Conservation (phyloP, 2,888 invertebrate genomes). For the Dynastes maya region DNA sequence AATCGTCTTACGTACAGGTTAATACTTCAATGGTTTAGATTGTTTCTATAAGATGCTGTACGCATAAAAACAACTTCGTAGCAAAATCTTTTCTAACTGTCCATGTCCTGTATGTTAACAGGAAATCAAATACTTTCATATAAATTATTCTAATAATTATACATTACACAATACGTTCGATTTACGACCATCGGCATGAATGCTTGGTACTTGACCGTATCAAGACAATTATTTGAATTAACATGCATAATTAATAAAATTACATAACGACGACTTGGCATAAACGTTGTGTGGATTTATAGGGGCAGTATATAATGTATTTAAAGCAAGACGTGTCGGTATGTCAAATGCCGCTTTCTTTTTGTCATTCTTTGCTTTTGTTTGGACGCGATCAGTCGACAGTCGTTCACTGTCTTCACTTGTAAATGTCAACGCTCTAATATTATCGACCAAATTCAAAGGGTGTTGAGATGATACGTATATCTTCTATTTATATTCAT, state of each 20-base stretch:
- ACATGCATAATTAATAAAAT: constrained; percentile 47
- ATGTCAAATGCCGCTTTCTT: constrained; percentile 42
- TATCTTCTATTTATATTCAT: constrained; percentile 21
- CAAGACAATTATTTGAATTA: constrained; percentile 43
- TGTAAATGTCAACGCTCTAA: constrained; percentile 52
- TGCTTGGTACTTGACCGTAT: constrained; percentile 40
- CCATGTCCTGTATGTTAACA: constrained; percentile 37
- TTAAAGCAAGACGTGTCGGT: constrained; percentile 38
- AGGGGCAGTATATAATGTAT: constrained; percentile 20
- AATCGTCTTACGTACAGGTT: neutral
- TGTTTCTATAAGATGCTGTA: too few relatives aligned
- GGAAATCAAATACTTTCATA: constrained; percentile 43
- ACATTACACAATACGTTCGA: constrained; percentile 33
- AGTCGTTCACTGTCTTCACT: constrained; percentile 32
- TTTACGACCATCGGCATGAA: constrained; percentile 31
- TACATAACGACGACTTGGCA: constrained; percentile 22
- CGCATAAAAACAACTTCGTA: neutral
- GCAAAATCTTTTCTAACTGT: constrained; percentile 38
- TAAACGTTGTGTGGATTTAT: constrained; percentile 7
- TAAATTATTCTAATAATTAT: constrained; percentile 35
- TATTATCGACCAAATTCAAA: constrained; percentile 45
- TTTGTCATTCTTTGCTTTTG: constrained; percentile 28
- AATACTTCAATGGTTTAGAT: too few relatives aligned
- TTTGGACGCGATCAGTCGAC: constrained; percentile 23
- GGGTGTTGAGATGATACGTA: constrained; percentile 10